Base-by-base conservation (phyloP, 2,888 invertebrate species). In the Spodoptera exigua region DNA sequence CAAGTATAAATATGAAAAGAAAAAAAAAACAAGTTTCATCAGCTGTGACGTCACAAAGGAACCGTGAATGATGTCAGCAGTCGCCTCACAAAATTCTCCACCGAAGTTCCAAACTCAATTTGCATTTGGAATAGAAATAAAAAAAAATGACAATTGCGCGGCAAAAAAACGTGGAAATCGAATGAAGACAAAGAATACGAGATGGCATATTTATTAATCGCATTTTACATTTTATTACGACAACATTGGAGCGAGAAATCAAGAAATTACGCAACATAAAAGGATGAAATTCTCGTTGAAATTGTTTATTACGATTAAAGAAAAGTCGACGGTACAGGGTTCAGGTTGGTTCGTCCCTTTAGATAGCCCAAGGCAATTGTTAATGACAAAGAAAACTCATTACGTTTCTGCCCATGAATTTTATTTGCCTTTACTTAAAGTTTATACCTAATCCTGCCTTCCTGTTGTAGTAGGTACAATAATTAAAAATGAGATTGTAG, bases 41-140 rank as follows among this genome's bases (percentile, higher is more conserved):
- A 61, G 45, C 46, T 51, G 39, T 16, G 60, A 54, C 59, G 66
- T 66, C 66, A 77, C 74, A 84, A 81, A 84, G 78, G 77, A 81
- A 80, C 70, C 67, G 58, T 65, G 76, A 85, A 81, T 81, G 83
- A 82, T 76, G 78, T 61, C 67, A 61, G 64, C 45, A 60, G 64
- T 62, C 78, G 71, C 62, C 73, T 75, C 79, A 74, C 75, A 74
- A 78, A 87, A 85, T 81, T 82, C 78, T 13, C 75, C 66, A 83
- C 86, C 85, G 85, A 88, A 88, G 86, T 88, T 88, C 75, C 77
- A 79, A 88, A 89, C 84, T 87, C 84, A 83, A 89, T 88, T 88
- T 88, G 78, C 85, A 88, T 88, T 86, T 83, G 82, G 78, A 84
- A 85, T 84, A 83, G 82, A 83, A 84, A 84, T 82, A 83, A 87